phyloP scores from a whole-genome alignment of 2,113 vertebrate genomes.

The Leptobrachium leishanense region DNA sequence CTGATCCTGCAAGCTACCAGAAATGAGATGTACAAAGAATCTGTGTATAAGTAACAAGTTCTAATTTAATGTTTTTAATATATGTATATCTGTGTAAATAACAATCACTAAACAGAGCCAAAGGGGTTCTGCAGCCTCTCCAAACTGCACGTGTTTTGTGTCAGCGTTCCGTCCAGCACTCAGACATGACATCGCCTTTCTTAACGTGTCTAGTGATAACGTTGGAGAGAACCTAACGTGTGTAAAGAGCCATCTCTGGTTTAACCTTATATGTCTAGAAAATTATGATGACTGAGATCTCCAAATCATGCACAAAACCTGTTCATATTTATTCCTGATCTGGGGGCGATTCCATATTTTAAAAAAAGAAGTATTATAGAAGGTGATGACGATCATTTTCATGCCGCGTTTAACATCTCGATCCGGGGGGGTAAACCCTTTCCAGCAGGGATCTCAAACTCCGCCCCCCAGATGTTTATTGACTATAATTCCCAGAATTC shows the following conservation, averaged over 20 bases:
- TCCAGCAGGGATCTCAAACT: too few species aligned
- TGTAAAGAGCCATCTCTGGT: neutral
- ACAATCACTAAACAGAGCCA: constrained; percentile 2
- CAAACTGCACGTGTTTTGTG: neutral
- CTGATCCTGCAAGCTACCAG: constrained; percentile 12
- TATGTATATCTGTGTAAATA: constrained; percentile 45
- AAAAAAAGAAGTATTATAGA: too few species aligned
- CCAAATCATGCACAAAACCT: too few species aligned
- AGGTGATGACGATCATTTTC: too few species aligned
- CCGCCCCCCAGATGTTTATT: too few species aligned
- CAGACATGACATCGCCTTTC: too few species aligned
- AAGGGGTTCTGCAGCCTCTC: neutral
- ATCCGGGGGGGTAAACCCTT: too few species aligned
- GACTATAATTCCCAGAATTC: too few species aligned
- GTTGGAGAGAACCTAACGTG: neutral
- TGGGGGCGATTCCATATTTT: too few species aligned
- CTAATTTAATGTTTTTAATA: constrained; percentile 48
- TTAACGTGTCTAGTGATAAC: neutral
- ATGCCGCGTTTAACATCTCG: too few species aligned
- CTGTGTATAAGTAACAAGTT: constrained; percentile 38
- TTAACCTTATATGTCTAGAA: neutral
- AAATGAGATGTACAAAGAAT: constrained; percentile 41
- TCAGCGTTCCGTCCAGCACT: too few species aligned
- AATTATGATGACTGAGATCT: neutral
- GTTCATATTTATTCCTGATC: too few species aligned